Conservation (phyloP, 1,140 invertebrate species). For the Procambarus virginalis region DNA sequence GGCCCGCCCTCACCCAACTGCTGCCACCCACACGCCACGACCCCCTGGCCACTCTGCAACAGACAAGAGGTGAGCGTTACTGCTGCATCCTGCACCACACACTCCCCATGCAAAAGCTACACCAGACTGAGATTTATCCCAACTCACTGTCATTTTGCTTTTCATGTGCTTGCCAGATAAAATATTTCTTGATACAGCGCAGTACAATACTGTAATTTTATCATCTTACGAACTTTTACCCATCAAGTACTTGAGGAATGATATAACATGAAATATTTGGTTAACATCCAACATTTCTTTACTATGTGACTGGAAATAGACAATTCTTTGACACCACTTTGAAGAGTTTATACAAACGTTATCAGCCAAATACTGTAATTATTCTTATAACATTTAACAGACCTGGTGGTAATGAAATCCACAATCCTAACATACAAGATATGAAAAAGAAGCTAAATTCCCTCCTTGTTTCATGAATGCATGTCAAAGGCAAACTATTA, state of each 20-base stretch:
- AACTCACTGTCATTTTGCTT: background rate
- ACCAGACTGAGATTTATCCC: background rate
- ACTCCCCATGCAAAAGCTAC: background rate
- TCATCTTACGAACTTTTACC: background rate
- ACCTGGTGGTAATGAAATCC: background rate
- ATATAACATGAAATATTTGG: background rate
- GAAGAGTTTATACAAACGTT: background rate
- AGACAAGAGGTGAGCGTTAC: constrained; percentile 58
- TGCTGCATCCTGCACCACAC: constrained; percentile 31
- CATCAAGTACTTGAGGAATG: background rate
- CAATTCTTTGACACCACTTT: background rate
- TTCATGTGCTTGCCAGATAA: background rate
- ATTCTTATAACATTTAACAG: background rate
- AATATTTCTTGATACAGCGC: background rate
- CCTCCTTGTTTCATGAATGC: background rate
- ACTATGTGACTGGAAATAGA: background rate
- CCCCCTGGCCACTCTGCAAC: constrained; percentile 62
- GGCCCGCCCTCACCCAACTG: constrained; percentile 62
- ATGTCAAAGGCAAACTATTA: background rate
- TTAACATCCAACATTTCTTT: background rate
- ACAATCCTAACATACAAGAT: background rate
- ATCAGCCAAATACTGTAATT: background rate
- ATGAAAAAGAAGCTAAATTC: background rate
- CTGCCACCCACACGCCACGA: constrained; percentile 60
- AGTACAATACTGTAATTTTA: background rate